phyloP scores from a whole-genome alignment of 2,113 vertebrate genomes.

The Toxotes chatareus region DNA sequence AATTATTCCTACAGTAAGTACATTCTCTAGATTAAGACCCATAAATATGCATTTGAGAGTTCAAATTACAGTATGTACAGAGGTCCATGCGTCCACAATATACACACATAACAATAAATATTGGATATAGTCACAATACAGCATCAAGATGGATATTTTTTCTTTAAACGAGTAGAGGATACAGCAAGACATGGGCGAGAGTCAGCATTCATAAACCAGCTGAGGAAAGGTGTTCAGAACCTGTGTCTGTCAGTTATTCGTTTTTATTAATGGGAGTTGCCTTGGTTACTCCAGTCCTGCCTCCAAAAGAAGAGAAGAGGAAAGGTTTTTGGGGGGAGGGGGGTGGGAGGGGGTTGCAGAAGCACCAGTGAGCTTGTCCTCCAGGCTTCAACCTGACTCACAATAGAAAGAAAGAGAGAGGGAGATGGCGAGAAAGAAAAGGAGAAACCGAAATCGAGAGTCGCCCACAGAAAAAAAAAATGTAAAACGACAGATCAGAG shows the following conservation, averaged over 20 bases:
- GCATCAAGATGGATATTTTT: constrained; percentile 79
- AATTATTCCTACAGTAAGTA: constrained; percentile 89
- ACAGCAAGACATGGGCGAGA: constrained; percentile 25
- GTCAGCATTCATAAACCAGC: constrained; percentile 39
- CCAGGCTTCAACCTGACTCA: constrained; percentile 58
- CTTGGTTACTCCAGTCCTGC: background rate
- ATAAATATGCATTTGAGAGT: constrained; percentile 89
- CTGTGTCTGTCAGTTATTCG: background rate
- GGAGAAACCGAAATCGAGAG: background rate
- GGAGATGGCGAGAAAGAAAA: background rate
- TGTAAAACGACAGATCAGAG: constrained; percentile 5
- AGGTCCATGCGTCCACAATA: constrained; percentile 88
- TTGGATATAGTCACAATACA: constrained; percentile 81
- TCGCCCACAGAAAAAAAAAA: background rate
- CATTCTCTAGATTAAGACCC: constrained; percentile 85
- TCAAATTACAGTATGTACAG: constrained; percentile 85
- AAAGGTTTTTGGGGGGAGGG: background rate
- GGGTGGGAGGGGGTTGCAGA: background rate
- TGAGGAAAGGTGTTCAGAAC: constrained; percentile 16
- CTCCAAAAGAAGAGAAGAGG: background rate
- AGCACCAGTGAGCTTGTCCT: constrained; percentile 53
- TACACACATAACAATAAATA: constrained; percentile 88
- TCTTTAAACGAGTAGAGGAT: constrained; percentile 24
- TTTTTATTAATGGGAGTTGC: constrained; percentile 8
- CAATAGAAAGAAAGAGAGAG: background rate